Evolutionary conservation across 2,113 vertebrate species (phyloP), one percentile per base, ranked within the genome.

Genomic region (Mus pahari): DNA sequence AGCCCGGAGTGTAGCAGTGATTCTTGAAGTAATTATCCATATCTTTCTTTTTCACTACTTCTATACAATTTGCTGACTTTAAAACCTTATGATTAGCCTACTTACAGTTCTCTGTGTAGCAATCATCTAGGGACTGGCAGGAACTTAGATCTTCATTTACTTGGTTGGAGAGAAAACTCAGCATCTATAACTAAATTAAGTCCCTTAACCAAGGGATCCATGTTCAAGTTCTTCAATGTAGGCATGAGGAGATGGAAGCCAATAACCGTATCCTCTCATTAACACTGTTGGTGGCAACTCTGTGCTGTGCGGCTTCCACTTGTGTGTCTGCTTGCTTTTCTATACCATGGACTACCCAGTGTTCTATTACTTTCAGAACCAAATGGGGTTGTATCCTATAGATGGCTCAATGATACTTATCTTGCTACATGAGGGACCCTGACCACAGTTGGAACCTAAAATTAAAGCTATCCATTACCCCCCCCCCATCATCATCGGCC

Each of bases 61-160:
- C 75, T 73, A 62, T 73, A 71, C 64, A 78, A 55, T 8, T 14
- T 50, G 31, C 75, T 78, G 16, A 60, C 89, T 73, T 96, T 78
- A 81, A 94, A 62, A 31, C 81, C 60, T 96, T 73, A 10, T 10
- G 68, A 0, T 42, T 70, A 14, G 17, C 17, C 48, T 36, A 86
- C 12, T 82, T 64, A 53, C 75, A 28, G 33, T 55, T 71, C 31
- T 83, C 17, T 58, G 31, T n/a, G 14, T 55, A 62, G 4, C 22
- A 53, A 24, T 78, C 7, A 50, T 66, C 53, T 91, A 60, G 28
- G 39, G 16, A 71, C 28, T 7, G 74, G 48, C 62, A 60, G 58
- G 79, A 74, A 92, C 66, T 74, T 64, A 94, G 48, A 66, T 33
- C 55, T 90, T 95, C 50, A 53, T 74, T 83, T 91, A 90, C 78